Evolutionary conservation across 1,140 invertebrate species (phyloP).

Genomic region (Drosophila hydei): DNA sequence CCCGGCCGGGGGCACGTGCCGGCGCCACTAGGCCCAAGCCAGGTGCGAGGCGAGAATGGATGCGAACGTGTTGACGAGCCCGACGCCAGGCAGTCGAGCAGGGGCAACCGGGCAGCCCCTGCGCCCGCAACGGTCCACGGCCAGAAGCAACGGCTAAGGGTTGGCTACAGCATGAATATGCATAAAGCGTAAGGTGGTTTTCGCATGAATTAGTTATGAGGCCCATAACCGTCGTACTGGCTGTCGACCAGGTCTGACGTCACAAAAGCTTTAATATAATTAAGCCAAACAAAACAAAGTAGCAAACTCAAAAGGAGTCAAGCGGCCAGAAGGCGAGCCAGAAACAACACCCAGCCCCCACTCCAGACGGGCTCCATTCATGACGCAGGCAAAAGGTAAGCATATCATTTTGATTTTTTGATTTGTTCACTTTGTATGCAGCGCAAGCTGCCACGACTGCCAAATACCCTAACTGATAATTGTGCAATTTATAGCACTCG

Average conservation of each 20-base stretch:
- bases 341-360: background rate
- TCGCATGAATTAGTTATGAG: slow-evolving; percentile 72
- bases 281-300: slow-evolving; percentile 37
- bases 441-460: background rate
- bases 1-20: slow-evolving; percentile 28
- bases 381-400: no score
- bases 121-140: background rate
- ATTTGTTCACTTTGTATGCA: background rate
- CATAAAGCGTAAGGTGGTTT: slow-evolving; percentile 64
- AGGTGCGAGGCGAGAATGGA: slow-evolving; percentile 20
- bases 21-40: background rate
- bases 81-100: slow-evolving; percentile 9
- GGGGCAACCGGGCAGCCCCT: background rate
- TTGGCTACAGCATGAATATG: slow-evolving; percentile 59
- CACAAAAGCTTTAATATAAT: slow-evolving; percentile 56
- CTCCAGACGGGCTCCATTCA: background rate
- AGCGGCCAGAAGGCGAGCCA: background rate
- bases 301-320: slow-evolving; percentile 2
- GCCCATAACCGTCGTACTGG: slow-evolving; percentile 51
- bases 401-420: slow-evolving; percentile 2
- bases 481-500: background rate
- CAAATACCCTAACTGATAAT: background rate
- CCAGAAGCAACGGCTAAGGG: background rate
- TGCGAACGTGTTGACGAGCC: slow-evolving; percentile 55
- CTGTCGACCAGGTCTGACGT: slow-evolving; percentile 4